Conservation (phyloP, 2,888 invertebrate genomes). For the Lumbricus terrestris region DNA sequence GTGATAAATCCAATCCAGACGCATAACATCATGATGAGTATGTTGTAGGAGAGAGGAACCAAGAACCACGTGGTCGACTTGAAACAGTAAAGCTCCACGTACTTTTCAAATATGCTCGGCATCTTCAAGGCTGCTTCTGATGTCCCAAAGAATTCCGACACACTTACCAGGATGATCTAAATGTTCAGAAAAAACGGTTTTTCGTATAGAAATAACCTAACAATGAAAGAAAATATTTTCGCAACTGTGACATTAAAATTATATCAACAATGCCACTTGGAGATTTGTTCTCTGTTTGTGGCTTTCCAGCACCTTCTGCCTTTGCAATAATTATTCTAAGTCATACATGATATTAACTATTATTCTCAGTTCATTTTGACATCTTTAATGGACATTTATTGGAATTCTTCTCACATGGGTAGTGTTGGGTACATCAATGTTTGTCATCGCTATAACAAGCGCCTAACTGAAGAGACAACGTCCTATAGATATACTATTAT, state of each 20-base stretch:
- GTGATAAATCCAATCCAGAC: slow-evolving; percentile 33
- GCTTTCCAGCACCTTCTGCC: not conserved
- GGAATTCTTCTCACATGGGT: not conserved
- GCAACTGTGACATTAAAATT: not conserved
- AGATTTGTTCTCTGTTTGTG: not conserved
- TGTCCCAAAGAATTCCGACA: not conserved
- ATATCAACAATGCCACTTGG: too few species aligned
- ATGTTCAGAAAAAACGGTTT: not conserved
- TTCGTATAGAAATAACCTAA: not conserved
- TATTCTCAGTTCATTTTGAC: not conserved
- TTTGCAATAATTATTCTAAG: too few species aligned
- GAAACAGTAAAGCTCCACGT: slow-evolving; percentile 13
- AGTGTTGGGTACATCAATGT: too few species aligned
- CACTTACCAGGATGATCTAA: slow-evolving; percentile 19
- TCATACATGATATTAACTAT: not conserved
- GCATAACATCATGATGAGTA: slow-evolving; percentile 29
- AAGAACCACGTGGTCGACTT: slow-evolving; percentile 40
- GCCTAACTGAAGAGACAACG: not conserved
- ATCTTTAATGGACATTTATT: not conserved
- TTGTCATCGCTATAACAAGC: not conserved
- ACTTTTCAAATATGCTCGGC: slow-evolving; percentile 18
- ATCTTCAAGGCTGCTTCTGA: not conserved
- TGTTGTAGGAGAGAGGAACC: slow-evolving; percentile 40
- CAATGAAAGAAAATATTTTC: not conserved
- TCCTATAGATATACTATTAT: too few species aligned